A percentile compares a stretch with the other conserved stretches of the same genome.
Conservation (phyloP, 1,140 invertebrate species). For the Lutraria rhynchaena region DNA sequence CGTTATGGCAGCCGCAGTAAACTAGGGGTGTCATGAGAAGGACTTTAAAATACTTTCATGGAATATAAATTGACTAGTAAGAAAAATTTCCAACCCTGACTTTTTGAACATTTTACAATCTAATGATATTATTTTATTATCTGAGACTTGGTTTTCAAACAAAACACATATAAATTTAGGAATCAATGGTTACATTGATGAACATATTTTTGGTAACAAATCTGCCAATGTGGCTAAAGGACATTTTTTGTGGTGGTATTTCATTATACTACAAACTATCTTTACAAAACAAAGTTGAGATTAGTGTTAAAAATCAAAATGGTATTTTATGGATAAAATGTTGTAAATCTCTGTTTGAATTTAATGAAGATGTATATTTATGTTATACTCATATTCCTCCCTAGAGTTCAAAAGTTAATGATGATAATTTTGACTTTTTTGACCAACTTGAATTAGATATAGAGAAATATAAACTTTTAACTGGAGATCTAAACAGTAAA, state of each 20-base stretch:
- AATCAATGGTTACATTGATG: neutral
- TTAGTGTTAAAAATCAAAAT: slow-evolving; percentile 14
- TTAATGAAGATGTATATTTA: too few relatives aligned
- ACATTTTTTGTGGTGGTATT: slow-evolving; percentile 9
- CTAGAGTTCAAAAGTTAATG: neutral
- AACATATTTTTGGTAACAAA: too few relatives aligned
- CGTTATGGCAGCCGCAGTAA: too few relatives aligned
- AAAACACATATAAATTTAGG: slow-evolving; percentile 14
- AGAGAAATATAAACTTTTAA: slow-evolving; percentile 21
- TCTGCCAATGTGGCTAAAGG: neutral
- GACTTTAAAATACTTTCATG: slow-evolving; percentile 1
- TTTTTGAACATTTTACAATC: slow-evolving; percentile 8
- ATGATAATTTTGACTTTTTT: slow-evolving; percentile 30
- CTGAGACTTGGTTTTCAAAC: slow-evolving; percentile 15
- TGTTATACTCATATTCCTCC: slow-evolving; percentile 27
- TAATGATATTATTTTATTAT: slow-evolving; percentile 1
- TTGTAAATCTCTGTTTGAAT: slow-evolving; percentile 10
- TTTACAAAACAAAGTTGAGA: slow-evolving; percentile 18
- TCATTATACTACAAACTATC: slow-evolving; percentile 2
- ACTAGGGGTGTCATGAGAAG: neutral
- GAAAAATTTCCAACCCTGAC: slow-evolving; percentile 2
- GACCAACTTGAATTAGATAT: slow-evolving; percentile 14
- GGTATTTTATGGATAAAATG: slow-evolving; percentile 16
- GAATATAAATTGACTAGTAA: too few relatives aligned
- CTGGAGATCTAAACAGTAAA: slow-evolving; percentile 22